Conservation (phyloP, 2,797 vertebrate species). For the Danio choprae region DNA sequence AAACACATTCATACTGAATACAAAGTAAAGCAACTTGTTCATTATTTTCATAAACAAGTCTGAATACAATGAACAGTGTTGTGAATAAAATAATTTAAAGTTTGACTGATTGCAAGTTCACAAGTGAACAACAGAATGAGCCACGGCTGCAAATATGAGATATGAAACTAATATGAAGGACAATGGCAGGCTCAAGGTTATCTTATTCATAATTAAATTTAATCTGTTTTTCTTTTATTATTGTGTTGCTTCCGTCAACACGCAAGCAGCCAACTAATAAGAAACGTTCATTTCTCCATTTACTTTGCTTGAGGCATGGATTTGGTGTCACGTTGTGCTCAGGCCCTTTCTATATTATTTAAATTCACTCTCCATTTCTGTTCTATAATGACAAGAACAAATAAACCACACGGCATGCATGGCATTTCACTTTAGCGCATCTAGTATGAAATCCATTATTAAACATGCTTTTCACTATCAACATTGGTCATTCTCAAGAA, state of each 20-base stretch:
- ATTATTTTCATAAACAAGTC: slow-evolving; percentile 4
- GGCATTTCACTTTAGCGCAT: slow-evolving; percentile 28
- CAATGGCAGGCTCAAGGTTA: slow-evolving; percentile 53
- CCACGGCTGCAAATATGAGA: slow-evolving; percentile 58
- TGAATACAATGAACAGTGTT: slow-evolving; percentile 40
- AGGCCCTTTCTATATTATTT: slow-evolving; percentile 39
- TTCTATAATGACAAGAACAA: slow-evolving; percentile 52
- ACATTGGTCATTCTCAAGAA: slow-evolving; percentile 17
- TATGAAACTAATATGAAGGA: slow-evolving; percentile 55
- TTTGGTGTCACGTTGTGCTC: slow-evolving; percentile 56
- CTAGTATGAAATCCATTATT: slow-evolving; percentile 16
- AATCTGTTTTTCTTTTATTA: slow-evolving; percentile 50
- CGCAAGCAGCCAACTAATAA: slow-evolving; percentile 67
- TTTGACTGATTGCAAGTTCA: slow-evolving; percentile 57
- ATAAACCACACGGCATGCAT: not conserved
- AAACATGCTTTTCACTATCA: slow-evolving; percentile 23
- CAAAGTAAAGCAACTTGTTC: not conserved
- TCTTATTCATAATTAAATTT: slow-evolving; percentile 55
- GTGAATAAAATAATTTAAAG: slow-evolving; percentile 53
- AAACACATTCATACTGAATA: slow-evolving; percentile 1
- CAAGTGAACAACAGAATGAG: slow-evolving; percentile 48
- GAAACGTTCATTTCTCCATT: slow-evolving; percentile 62
- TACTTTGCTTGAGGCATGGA: slow-evolving; percentile 61
- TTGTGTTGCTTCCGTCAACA: slow-evolving; percentile 65
- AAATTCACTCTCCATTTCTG: slow-evolving; percentile 44